Evolutionary conservation across 2,888 invertebrate genomes (phyloP), one percentile per base, ranked within the genome.

Genomic region (Selenia dentaria): DNA sequence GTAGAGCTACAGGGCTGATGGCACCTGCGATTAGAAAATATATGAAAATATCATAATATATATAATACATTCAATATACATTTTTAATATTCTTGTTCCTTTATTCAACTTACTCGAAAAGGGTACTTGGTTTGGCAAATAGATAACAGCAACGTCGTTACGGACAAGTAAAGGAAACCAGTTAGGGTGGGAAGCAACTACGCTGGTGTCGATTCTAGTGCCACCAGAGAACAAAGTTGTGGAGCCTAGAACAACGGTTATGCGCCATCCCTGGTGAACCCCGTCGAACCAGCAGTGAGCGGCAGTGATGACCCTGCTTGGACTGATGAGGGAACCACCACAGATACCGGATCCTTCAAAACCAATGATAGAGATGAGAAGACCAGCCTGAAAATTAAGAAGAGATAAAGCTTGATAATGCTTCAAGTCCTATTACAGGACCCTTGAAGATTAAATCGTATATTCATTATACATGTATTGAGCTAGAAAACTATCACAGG

Each of bases 211-310:
- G 0, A 71, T 0, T 9, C 84, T 72, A n/a, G 54, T 60, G 6
- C 84, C 83, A 2, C 82, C 83, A 16, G 44, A 46, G 59, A 80
- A 84, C 1, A 84, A 54, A 0, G 47, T 41, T 6, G 47, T 28
- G 4, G 80, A 74, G 2, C 84, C 83, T 1, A 83, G 72, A 1
- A 81, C 74, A 1, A 80, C 74, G 0, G 68, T 72, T 26, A 79
- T 38, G 3, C 55, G 54, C 63, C 67, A 68, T 0, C 60, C 83
- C 9, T 74, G 78, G 57, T 70, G 45, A 0, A 12, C 1, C 0
- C 83, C 83, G 10, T 83, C 83, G 14, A 33, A 62, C 79, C 81
- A 77, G 53, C 77, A 79, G 51, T 78, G 77, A 1, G 79, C 77
- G 14, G 79, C 78, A 0, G 77, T 76, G 6, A 71, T 14, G 0